Evolutionary conservation across 2,888 invertebrate genomes (phyloP).

Genomic region (Pachymerium ferrugineum): DNA sequence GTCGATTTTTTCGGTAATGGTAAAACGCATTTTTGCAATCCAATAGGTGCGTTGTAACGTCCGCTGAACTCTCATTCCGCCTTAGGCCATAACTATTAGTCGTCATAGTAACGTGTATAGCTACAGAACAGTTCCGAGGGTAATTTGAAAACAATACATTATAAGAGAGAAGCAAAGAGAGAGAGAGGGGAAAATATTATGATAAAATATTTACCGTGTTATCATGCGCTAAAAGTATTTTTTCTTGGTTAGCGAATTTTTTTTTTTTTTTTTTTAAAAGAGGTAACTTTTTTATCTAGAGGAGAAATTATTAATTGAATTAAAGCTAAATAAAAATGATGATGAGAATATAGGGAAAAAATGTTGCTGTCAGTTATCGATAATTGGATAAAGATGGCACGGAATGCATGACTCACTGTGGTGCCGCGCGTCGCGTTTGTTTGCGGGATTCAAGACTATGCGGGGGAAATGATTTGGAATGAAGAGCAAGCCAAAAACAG

Average conservation of each 20-base stretch:
- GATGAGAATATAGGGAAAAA: neutral
- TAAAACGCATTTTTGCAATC: constrained; percentile 3
- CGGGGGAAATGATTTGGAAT: neutral
- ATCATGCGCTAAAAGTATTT: too few species aligned
- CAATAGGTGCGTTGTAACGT: neutral
- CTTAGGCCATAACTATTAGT: constrained; percentile 15
- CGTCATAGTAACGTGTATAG: neutral
- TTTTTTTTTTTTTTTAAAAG: too few species aligned
- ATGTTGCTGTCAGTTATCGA: constrained; percentile 5
- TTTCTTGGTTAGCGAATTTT: too few species aligned
- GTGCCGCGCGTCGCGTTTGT: neutral
- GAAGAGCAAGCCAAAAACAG: neutral
- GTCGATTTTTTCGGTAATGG: neutral
- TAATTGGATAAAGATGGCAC: constrained; percentile 15
- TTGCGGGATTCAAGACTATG: neutral
- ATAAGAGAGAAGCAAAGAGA: neutral
- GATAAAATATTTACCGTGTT: neutral
- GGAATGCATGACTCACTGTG: constrained; percentile 14
- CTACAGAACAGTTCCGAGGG: constrained; percentile 3
- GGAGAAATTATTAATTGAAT: neutral
- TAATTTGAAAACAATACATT: constrained; percentile 16
- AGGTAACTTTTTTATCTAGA: neutral
- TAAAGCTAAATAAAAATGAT: neutral
- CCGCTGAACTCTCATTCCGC: constrained; percentile 3
- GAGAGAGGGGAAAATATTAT: neutral